Evolutionary conservation across 2,113 vertebrate genomes (phyloP).

Genomic region (Pelmatolapia mariae): DNA sequence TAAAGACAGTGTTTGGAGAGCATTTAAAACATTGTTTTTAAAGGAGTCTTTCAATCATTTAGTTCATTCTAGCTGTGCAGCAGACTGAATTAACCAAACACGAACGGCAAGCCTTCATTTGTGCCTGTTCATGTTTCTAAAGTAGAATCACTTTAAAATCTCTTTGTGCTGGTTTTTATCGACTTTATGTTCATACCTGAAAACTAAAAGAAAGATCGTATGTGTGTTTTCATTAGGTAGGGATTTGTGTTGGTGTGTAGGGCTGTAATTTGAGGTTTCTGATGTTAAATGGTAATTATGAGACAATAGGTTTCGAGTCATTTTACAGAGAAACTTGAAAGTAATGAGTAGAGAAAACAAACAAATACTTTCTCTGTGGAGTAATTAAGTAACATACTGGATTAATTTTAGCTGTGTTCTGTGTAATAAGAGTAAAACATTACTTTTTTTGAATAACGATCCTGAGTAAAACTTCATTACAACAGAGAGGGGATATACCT

Average conservation of each 20-base stretch:
- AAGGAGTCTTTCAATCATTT: fast-evolving
- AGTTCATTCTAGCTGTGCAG: neutral
- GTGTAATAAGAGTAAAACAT: neutral
- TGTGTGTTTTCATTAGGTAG: neutral
- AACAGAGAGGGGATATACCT: neutral
- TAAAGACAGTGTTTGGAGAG: neutral
- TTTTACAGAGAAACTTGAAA: neutral
- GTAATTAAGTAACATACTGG: neutral
- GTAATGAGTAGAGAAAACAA: neutral
- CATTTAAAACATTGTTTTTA: neutral
- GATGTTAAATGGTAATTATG: neutral
- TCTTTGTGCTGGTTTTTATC: neutral
- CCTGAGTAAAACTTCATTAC: neutral
- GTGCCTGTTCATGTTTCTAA: neutral
- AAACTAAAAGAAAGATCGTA: neutral
- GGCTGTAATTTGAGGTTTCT: neutral
- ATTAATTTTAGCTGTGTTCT: neutral
- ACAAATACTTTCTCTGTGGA: neutral
- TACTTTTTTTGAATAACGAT: neutral
- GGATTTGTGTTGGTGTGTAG: neutral
- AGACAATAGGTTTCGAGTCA: fast-evolving
- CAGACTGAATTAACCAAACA: neutral
- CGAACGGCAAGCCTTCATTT: neutral
- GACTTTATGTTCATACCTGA: neutral
- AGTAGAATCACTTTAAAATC: neutral